Evolutionary conservation across 2,888 invertebrate genomes (phyloP).

Genomic region (Ptilodon capucinus): DNA sequence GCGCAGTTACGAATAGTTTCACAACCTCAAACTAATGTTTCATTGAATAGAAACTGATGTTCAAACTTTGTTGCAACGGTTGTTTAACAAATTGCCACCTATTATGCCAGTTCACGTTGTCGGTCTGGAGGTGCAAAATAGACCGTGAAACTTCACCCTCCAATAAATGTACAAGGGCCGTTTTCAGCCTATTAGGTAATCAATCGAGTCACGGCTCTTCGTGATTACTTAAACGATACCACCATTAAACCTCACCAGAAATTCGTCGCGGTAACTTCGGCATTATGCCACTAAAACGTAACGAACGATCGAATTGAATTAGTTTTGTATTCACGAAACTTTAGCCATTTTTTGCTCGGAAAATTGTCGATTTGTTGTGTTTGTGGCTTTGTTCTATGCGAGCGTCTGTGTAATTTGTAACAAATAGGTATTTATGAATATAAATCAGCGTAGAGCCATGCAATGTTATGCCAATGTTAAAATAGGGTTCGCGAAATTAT

Average conservation of each 20-base stretch:
- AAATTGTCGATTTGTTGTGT: constrained; percentile 16
- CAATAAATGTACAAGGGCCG: constrained; percentile 41
- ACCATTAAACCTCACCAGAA: constrained; percentile 26
- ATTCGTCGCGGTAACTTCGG: constrained; percentile 30
- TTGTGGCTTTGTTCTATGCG: constrained; percentile 14
- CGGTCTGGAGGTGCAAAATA: constrained; percentile 32
- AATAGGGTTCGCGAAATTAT: constrained; percentile 44
- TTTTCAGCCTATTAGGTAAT: constrained; percentile 49
- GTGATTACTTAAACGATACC: constrained; percentile 43
- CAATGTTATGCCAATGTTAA: constrained; percentile 43
- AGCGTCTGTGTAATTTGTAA: constrained; percentile 17
- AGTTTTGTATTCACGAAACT: constrained; percentile 26
- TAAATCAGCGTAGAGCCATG: constrained; percentile 33
- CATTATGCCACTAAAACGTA: constrained; percentile 27
- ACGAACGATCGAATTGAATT: constrained; percentile 30
- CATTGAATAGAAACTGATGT: constrained; percentile 9
- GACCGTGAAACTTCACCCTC: constrained; percentile 37
- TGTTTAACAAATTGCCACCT: constrained; percentile 4
- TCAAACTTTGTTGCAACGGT: constrained; percentile 1
- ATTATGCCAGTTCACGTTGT: constrained; percentile 7
- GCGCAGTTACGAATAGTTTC: not conserved
- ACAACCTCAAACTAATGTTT: not conserved
- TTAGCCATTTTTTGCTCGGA: constrained; percentile 25
- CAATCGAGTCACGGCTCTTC: constrained; percentile 49
- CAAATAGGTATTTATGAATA: constrained; percentile 33